Evolutionary conservation across 2,797 vertebrate genomes (phyloP).

Genomic region (Pangasius larnaudii): DNA sequence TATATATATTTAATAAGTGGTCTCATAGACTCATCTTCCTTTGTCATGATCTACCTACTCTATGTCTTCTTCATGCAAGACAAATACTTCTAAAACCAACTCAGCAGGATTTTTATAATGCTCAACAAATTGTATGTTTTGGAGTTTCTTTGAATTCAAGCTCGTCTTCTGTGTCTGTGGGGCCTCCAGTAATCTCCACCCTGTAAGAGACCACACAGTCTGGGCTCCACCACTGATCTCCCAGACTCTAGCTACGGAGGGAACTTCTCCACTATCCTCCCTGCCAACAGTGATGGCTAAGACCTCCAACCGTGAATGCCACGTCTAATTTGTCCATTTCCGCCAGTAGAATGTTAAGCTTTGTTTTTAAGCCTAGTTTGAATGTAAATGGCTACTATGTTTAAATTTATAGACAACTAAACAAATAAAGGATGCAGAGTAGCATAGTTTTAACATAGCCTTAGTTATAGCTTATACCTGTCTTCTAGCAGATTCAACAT

Average conservation of each 20-base stretch:
- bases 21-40: background rate
- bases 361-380: background rate
- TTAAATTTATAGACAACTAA: background rate
- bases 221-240: slow-evolving; percentile 5
- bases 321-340: background rate
- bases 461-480: background rate
- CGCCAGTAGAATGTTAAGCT: background rate
- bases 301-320: slow-evolving; percentile 22
- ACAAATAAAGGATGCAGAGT: background rate
- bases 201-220: slow-evolving; percentile 43
- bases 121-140: slow-evolving; percentile 16
- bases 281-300: background rate
- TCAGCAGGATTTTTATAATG: slow-evolving; percentile 17
- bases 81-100: background rate
- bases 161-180: slow-evolving; percentile 5
- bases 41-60: background rate
- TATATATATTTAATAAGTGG: background rate
- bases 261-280: slow-evolving; percentile 11
- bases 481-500: background rate
- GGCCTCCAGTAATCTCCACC: slow-evolving; percentile 33
- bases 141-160: background rate
- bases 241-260: slow-evolving; percentile 26
- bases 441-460: background rate
- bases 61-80: background rate
- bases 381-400: background rate